These are phyloP conservation scores for Auanema sp. DNA, from an alignment of 2,888 invertebrate species.

Conservation along the genomic window DNA sequence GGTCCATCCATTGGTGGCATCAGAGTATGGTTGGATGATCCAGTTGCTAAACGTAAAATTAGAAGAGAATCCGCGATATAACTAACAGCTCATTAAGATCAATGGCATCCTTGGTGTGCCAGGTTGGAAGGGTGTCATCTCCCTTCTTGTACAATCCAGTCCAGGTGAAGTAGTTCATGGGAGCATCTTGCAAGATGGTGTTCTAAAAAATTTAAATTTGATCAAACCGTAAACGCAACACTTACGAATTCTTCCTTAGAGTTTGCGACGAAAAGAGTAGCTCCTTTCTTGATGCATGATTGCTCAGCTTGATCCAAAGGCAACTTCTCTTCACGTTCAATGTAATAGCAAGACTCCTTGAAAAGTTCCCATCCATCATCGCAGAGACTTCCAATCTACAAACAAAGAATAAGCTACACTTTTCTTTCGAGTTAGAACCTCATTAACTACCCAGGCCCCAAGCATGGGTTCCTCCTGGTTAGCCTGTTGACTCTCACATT, in stretches of 20 bases:
- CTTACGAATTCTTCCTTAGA: slow-evolving; percentile 43
- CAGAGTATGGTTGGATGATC: slow-evolving; percentile 32
- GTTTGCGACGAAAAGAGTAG: slow-evolving; percentile 37
- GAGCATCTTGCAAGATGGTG: slow-evolving; percentile 9
- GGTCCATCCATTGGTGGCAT: slow-evolving; percentile 37
- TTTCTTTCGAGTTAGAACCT: too few relatives aligned
- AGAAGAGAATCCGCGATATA: too few relatives aligned
- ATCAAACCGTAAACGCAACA: too few relatives aligned
- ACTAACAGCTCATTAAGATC: slow-evolving; percentile 10
- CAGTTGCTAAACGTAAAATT: too few relatives aligned
- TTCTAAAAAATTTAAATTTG: too few relatives aligned
- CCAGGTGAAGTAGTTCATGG: slow-evolving; percentile 30
- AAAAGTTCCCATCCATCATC: slow-evolving; percentile 37
- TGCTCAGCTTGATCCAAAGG: slow-evolving; percentile 34
- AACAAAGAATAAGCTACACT: too few relatives aligned
- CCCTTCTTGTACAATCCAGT: slow-evolving; percentile 24
- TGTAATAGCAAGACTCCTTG: slow-evolving; percentile 39
- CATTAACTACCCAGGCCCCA: too few relatives aligned
- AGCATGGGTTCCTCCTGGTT: too few relatives aligned
- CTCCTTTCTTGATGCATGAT: slow-evolving; percentile 30
- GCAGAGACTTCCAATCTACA: slow-evolving; percentile 14
- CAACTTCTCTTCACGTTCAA: slow-evolving; percentile 29
- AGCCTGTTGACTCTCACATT: too few relatives aligned
- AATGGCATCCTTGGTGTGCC: slow-evolving; percentile 4
- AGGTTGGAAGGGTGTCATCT: neutral